Percentiles rank a stretch among this genome's conserved stretches.
phyloP scores from a whole-genome alignment of 2,113 vertebrate species.

The human region DNA sequence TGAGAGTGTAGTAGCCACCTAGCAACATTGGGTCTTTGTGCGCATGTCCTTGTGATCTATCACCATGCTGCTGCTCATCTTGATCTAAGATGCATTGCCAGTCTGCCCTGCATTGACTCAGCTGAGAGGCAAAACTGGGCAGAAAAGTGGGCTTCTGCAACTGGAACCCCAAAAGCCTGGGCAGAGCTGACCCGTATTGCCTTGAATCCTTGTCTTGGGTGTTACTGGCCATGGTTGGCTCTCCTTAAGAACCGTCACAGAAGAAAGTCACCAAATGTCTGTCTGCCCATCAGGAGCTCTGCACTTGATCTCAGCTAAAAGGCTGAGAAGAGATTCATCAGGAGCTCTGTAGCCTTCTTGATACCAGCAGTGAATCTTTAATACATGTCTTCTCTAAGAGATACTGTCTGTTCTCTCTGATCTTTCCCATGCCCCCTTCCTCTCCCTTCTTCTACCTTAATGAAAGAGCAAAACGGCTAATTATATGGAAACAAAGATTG shows the following conservation, averaged over 20 bases:
- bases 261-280: neutral
- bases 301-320: neutral
- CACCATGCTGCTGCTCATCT: neutral
- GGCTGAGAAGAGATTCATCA: neutral
- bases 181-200: neutral
- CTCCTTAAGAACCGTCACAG: neutral
- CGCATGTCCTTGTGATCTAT: neutral
- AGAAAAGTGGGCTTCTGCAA: neutral
- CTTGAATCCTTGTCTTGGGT: neutral
- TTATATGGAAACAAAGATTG: constrained; percentile 15
- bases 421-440: neutral
- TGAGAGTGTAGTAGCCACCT: neutral
- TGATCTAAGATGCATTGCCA: neutral
- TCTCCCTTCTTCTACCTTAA: neutral
- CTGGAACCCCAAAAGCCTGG: neutral
- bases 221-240: neutral
- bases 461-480: constrained; percentile 5
- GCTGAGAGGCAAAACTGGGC: neutral
- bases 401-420: neutral
- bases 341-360: neutral
- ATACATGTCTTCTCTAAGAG: neutral
- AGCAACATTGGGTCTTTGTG: neutral
- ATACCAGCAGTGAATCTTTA: neutral
- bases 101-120: neutral
- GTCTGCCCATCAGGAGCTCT: neutral